Evolutionary conservation across 2,888 invertebrate genomes (phyloP), one percentile per base, ranked within the genome.

Genomic region (Alsophila aescularia): DNA sequence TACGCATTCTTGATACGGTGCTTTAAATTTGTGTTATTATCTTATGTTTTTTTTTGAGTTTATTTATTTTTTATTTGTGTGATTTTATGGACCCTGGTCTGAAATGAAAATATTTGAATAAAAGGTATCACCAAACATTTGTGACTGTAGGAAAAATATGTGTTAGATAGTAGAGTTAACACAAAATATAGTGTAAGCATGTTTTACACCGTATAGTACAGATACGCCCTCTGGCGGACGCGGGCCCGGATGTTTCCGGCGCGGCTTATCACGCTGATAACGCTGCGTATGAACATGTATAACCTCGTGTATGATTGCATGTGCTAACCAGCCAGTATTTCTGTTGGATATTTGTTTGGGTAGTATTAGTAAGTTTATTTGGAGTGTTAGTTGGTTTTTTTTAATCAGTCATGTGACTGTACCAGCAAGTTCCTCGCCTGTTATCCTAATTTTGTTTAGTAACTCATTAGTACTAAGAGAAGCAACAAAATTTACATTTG

Each of bases 221-320:
- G 78, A 76, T 80, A 84, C 76, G 75, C 79, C 80, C 79, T 75
- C 66, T 56, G 72, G 77, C 64, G 77, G 78, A 69, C 68, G 75
- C 67, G 73, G 79, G 77, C 72, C 71, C 72, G 65, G 69, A 70
- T 74, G 75, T 73, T 83, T 85, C 86, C 83, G 83, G 81, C 66
- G 60, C 68, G 72, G 82, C 87, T 88, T 90, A 90, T 90, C 90
- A 81, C 52, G 14, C 70, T 81, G 89, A 90, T 90, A 89, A 84
- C 83, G 72, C 79, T 66, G 72, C 62, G 60, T 70, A 69, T 70
- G 63, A 71, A 67, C 64, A 67, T 69, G 70, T 65, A 60, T 37
- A 37, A 16, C 14, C 27, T 31, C 41, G 15, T 27, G 50, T 43
- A 52, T 52, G 47, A 47, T 55, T 58, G 57, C 56, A 66, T 58